Evolutionary conservation across 2,888 invertebrate genomes (phyloP), one percentile per base, ranked within the genome.

Genomic region (Poecilus cupreus): DNA sequence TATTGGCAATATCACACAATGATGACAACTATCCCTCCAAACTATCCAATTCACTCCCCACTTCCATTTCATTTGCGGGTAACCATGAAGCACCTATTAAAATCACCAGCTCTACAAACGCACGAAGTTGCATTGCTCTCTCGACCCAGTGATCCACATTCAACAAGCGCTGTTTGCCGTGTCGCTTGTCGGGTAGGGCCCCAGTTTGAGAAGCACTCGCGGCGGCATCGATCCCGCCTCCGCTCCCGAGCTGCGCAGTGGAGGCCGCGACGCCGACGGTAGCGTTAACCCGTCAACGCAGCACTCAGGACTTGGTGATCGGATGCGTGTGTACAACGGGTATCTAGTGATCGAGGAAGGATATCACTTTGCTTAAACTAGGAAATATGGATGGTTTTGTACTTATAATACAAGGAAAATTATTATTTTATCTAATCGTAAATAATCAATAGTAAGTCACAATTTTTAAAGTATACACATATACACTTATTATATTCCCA

Each of bases 61-160:
- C 16, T 49, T 18, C 49, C 8, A 13, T 13, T 49, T 8, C 49
- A 49, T 49, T 49, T 49, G 49, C 8, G 2, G 2, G n/a, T 49
- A 16, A 18, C 13, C 4, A 3, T 16, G 49, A 18, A 6, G 49
- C 49, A 49, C 16, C 10, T n/a, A n/a, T 49, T 18, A 18, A 49
- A 49, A 49, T 49, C 16, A 16, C 8, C 39, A 39, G 10, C 39
- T 13, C 10, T 0, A 3, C 4, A 43, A 43, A 3, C n/a, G 3
- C 43, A 43, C 43, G 1, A 43, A 43, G 43, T 43, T 43, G 13
- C 43, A 1, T 13, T 51, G 16, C 18, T 10, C 51, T 13, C 51
- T 51, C 51, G 51, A 51, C 60, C 60, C 24, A 60, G 60, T 60
- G 60, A 22, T 60, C 60, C n/a, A 60, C 5, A 60, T 60, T 60